phyloP scores from a whole-genome alignment of 2,113 vertebrate genomes.

The Tragelaphus buxtoni region DNA sequence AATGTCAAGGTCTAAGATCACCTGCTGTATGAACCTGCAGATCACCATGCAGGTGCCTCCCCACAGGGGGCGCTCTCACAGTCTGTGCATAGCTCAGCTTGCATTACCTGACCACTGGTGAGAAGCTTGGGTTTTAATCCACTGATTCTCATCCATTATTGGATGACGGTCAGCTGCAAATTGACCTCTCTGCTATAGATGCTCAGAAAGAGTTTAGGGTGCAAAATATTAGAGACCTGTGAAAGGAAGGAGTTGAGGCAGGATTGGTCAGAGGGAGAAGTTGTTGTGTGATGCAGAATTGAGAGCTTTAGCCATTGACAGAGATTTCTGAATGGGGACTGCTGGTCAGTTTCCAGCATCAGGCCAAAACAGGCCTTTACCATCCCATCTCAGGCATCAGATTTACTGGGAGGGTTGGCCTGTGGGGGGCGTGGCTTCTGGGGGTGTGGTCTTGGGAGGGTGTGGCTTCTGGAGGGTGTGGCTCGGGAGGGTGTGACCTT shows the following conservation, averaged over 20 bases:
- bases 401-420: neutral
- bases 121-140: neutral
- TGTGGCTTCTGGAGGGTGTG: neutral
- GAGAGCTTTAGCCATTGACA: neutral
- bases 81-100: neutral
- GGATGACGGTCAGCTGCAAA: neutral
- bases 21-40: rapidly evolving
- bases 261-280: neutral
- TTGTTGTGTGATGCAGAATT: neutral
- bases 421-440: neutral
- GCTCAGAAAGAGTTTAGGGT: neutral
- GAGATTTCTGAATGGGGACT: neutral
- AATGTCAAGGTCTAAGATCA: neutral
- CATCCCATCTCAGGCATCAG: neutral
- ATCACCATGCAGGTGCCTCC: neutral
- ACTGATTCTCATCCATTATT: neutral
- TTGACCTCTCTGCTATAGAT: neutral
- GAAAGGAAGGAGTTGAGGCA: neutral
- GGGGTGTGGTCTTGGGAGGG: neutral
- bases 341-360: neutral
- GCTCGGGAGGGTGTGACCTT: rapidly evolving
- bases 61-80: neutral
- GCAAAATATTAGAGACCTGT: neutral
- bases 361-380: neutral
- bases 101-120: too few relatives aligned